Evolutionary conservation across 1,140 invertebrate species (phyloP).

Genomic region (Aphidius gifuensis): DNA sequence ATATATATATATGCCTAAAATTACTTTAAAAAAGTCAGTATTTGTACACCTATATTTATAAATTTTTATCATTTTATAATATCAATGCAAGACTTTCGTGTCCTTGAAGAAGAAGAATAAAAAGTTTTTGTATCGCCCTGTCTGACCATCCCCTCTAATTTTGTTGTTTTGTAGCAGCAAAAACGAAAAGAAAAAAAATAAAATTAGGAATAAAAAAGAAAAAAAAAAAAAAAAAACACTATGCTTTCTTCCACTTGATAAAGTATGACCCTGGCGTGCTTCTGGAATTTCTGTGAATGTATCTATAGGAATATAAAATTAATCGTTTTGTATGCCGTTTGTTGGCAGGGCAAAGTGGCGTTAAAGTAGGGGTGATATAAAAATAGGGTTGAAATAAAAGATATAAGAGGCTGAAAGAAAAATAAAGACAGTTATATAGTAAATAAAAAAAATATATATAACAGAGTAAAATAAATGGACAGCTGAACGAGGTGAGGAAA

Average conservation of each 20-base stretch:
- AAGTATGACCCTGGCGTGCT: slow-evolving; percentile 40
- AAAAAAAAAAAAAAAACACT: slow-evolving; percentile 4
- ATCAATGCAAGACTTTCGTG: too few relatives aligned
- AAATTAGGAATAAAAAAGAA: background rate
- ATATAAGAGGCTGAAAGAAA: slow-evolving; percentile 15
- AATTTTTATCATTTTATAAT: too few relatives aligned
- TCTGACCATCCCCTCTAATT: slow-evolving; percentile 17
- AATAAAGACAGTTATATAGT: slow-evolving; percentile 37
- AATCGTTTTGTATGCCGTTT: slow-evolving; percentile 31
- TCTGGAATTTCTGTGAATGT: slow-evolving; percentile 23
- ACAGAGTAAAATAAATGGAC: slow-evolving; percentile 24
- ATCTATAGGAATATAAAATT: slow-evolving; percentile 46
- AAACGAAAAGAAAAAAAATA: slow-evolving; percentile 2
- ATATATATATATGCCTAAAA: too few relatives aligned
- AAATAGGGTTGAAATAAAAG: slow-evolving; percentile 10
- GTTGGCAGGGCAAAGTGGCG: slow-evolving; percentile 8
- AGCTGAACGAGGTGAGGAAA: slow-evolving; percentile 34
- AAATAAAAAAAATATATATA: slow-evolving; percentile 34
- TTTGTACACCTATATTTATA: too few relatives aligned
- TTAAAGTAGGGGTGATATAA: slow-evolving; percentile 11
- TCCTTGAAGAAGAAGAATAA: too few relatives aligned
- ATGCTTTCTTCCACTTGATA: slow-evolving; percentile 17
- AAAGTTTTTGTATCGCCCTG: too few relatives aligned
- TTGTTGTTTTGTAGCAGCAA: slow-evolving; percentile 31
- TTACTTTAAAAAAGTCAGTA: too few relatives aligned